A percentile compares a stretch with the other conserved stretches of the same genome.
Evolutionary conservation across 2,797 vertebrate genomes (phyloP).

Genomic region (Neostethus bicornis): DNA sequence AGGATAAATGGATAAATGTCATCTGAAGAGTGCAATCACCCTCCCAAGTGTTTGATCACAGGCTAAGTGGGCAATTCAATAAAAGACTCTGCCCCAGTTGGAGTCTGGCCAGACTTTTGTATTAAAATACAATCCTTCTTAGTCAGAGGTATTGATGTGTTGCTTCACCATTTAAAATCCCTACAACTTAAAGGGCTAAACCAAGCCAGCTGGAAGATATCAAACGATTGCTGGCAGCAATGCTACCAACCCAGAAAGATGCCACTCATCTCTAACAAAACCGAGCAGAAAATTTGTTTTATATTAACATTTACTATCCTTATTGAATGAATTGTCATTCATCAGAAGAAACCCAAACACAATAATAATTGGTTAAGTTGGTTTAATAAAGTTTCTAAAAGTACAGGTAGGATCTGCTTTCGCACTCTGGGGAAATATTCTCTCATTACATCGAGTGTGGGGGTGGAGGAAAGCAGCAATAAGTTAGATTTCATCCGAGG

Average conservation of each 20-base stretch:
- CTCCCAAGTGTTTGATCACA: constrained; percentile 65
- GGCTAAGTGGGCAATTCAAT: constrained; percentile 71
- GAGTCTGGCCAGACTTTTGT: constrained; percentile 51
- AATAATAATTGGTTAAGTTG: constrained; percentile 69
- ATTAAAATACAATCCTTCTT: constrained; percentile 62
- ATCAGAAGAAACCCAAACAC: constrained; percentile 62
- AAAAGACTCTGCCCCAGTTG: constrained; percentile 60
- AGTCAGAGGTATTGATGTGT: constrained; percentile 35
- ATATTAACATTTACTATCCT: constrained; percentile 56
- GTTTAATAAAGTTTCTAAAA: constrained; percentile 80
- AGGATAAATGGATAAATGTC: constrained; percentile 66
- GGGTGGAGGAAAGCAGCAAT: constrained; percentile 73
- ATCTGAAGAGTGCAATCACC: constrained; percentile 50
- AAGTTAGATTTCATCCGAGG: constrained; percentile 73
- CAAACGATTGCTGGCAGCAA: constrained; percentile 21
- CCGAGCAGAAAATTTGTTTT: constrained; percentile 47
- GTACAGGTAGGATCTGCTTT: constrained; percentile 67
- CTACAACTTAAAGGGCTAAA: constrained; percentile 13
- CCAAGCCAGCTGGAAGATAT: constrained; percentile 16
- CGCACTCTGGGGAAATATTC: constrained; percentile 81
- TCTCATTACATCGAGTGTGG: constrained; percentile 73
- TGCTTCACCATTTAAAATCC: constrained; percentile 28
- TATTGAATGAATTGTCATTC: constrained; percentile 50
- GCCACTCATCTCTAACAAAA: constrained; percentile 18
- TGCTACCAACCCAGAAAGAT: constrained; percentile 10